Conservation (phyloP, 2,797 vertebrate genomes). For the Gallinago nigripennis region DNA sequence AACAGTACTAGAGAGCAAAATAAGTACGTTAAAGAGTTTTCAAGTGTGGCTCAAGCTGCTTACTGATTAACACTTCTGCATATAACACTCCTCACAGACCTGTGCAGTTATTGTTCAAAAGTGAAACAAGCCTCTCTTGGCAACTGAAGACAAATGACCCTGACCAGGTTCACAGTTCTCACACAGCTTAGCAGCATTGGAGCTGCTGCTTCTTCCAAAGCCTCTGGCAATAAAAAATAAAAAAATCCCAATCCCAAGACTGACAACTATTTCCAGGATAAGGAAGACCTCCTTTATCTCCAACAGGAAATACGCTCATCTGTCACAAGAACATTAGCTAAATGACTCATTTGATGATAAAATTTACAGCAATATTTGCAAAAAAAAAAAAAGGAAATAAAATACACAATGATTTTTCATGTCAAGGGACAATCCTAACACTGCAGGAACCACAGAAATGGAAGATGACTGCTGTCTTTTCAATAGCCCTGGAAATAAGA, state of each 20-base stretch:
- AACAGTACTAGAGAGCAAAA: conserved; percentile 67
- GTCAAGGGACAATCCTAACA: not conserved
- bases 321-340: not conserved
- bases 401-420: not conserved
- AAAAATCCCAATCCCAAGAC: not conserved
- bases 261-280: conserved; percentile 24
- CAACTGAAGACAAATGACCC: conserved; percentile 66
- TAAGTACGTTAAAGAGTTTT: conserved; percentile 72
- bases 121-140: conserved; percentile 74
- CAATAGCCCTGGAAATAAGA: not conserved
- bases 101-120: conserved; percentile 68
- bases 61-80: conserved; percentile 77
- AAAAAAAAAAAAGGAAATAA: not conserved
- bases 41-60: conserved; percentile 71
- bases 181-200: conserved; percentile 65
- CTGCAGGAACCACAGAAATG: not conserved
- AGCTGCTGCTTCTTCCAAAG: not conserved
- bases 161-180: conserved; percentile 72
- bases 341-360: not conserved
- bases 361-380: not conserved
- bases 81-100: conserved; percentile 62
- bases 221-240: not conserved
- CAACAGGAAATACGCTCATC: not conserved
- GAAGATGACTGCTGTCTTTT: not conserved
- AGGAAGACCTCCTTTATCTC: conserved; percentile 13